These are phyloP conservation scores for Platyrinchus mystaceus DNA, from an alignment of 2,797 vertebrate species.

Conservation along the genomic window DNA sequence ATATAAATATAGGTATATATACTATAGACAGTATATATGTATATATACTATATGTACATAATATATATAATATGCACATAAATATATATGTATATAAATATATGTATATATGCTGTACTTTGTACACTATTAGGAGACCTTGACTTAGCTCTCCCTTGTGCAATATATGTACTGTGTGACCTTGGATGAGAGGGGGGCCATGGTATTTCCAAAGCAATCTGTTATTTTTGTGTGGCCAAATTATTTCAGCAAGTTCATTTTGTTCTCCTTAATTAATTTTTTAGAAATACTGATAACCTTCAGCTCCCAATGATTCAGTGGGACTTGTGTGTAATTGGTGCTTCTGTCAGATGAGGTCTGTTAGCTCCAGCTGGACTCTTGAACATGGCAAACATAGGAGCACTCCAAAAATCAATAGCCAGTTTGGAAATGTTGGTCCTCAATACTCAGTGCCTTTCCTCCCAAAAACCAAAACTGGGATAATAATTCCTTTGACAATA, in stretches of 20 bases:
- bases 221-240: not conserved
- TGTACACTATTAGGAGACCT: not conserved
- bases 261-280: not conserved
- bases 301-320: not conserved
- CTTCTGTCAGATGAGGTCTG: not conserved
- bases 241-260: not conserved
- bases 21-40: too few species aligned
- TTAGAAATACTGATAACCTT: not conserved
- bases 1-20: not conserved
- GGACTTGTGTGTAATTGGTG: not conserved
- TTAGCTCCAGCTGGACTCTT: not conserved
- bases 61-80: not conserved
- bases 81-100: not conserved
- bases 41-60: too few species aligned
- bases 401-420: not conserved
- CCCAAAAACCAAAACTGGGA: not conserved
- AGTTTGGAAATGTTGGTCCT: not conserved
- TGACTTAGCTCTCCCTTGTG: not conserved
- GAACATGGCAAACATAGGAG: not conserved
- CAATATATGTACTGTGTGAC: not conserved
- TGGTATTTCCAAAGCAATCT: not conserved
- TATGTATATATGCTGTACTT: not conserved
- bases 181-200: not conserved
- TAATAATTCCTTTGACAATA: not conserved
- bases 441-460: not conserved